A percentile compares a stretch with the other conserved stretches of the same genome.
Conservation (phyloP, 30 jellyfish, hydroid and myxozoan species). For the Cassiopea xamachana region DNA sequence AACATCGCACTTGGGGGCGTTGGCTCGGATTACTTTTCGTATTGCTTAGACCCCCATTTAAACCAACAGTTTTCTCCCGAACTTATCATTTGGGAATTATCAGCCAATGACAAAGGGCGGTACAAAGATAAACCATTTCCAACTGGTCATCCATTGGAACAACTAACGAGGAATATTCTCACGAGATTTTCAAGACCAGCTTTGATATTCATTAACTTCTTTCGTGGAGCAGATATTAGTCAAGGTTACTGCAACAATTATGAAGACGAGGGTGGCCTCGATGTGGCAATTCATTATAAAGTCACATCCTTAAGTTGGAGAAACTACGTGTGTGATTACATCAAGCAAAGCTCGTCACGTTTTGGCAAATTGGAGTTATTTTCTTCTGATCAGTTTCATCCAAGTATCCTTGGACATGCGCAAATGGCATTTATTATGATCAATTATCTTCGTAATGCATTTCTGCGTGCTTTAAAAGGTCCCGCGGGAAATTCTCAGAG, state of each 20-base stretch:
- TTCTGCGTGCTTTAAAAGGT: constrained; percentile 78
- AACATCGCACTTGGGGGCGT: constrained; percentile 93
- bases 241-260: constrained; percentile 82
- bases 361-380: constrained; percentile 64
- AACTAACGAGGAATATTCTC: constrained; percentile 79
- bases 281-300: constrained; percentile 86
- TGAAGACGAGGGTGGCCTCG: constrained; percentile 97
- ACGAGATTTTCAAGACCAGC: constrained; percentile 86
- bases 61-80: constrained; percentile 77
- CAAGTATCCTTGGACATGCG: constrained; percentile 97
- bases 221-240: constrained; percentile 91
- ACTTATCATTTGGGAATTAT: constrained; percentile 91
- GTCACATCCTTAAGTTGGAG: constrained; percentile 97
- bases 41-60: constrained; percentile 89
- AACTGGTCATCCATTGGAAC: constrained; percentile 95
- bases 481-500: constrained; percentile 79
- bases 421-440: constrained; percentile 97
- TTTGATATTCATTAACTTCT: constrained; percentile 73
- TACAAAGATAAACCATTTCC: constrained; percentile 97
- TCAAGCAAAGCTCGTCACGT: constrained; percentile 48
- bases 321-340: constrained; percentile 85
- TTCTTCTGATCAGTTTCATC: constrained; percentile 85
- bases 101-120: constrained; percentile 97
- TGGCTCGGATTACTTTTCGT: constrained; percentile 96
- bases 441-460: constrained; percentile 82